Percentiles rank a stretch among this genome's conserved stretches.
phyloP scores from a whole-genome alignment of 2,113 vertebrate genomes.

The Capra hircus region DNA sequence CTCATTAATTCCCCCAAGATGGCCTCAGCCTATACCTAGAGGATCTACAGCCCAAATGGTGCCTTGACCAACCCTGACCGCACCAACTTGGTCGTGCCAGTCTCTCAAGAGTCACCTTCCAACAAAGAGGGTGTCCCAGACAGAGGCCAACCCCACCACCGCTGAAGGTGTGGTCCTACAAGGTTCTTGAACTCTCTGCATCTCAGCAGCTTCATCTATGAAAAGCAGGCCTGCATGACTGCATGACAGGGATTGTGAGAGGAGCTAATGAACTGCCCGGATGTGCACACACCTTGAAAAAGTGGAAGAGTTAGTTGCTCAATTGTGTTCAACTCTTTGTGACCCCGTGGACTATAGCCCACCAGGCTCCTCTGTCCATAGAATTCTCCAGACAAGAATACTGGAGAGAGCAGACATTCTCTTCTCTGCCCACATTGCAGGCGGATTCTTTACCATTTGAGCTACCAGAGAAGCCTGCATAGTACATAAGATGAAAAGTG shows the following conservation, averaged over 20 bases:
- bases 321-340: background rate
- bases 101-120: background rate
- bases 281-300: background rate
- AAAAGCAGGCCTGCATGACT: rapidly evolving
- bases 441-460: rapidly evolving
- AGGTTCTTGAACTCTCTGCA: rapidly evolving
- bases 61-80: too few species aligned
- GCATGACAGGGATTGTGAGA: background rate
- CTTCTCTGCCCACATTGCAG: background rate
- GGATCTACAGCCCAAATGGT: too few species aligned
- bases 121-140: background rate
- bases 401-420: background rate
- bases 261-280: rapidly evolving
- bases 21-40: too few species aligned
- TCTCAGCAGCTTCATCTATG: background rate
- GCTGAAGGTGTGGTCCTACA: rapidly evolving
- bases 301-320: background rate
- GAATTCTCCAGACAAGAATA: background rate
- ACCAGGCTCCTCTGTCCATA: background rate
- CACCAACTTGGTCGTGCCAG: rapidly evolving
- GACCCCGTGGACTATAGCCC: background rate
- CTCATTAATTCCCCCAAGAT: too few species aligned
- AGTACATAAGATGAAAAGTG: background rate
- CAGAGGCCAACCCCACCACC: rapidly evolving
- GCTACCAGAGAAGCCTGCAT: background rate